phyloP scores from a whole-genome alignment of 2,888 invertebrate genomes.

The Rhyacophila evoluta region DNA sequence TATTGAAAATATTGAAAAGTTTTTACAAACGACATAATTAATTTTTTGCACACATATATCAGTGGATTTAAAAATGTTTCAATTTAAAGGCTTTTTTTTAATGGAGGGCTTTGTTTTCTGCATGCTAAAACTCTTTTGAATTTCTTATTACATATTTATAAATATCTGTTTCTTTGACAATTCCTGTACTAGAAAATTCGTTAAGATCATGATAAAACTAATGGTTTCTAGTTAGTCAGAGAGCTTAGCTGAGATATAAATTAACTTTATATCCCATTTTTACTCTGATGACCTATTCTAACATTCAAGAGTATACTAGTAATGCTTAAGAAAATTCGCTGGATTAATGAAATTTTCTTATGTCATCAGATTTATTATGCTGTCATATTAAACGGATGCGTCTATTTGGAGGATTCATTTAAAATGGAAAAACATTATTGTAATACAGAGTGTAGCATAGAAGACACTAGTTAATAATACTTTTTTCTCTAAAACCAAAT shows the following conservation, averaged over 20 bases:
- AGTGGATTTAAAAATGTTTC: too few relatives aligned
- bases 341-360: not conserved
- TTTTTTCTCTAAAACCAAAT: too few relatives aligned
- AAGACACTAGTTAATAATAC: too few relatives aligned
- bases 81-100: too few relatives aligned
- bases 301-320: not conserved
- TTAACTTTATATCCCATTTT: constrained; percentile 5
- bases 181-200: not conserved
- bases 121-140: too few relatives aligned
- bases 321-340: not conserved
- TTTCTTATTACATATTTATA: too few relatives aligned
- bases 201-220: not conserved
- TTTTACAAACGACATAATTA: too few relatives aligned
- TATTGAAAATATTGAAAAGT: too few relatives aligned
- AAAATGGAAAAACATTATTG: too few relatives aligned
- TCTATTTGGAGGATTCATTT: not conserved
- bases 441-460: too few relatives aligned
- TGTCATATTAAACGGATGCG: not conserved
- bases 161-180: not conserved
- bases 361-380: not conserved
- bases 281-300: not conserved
- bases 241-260: not conserved
- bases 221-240: not conserved
- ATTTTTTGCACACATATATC: too few relatives aligned
- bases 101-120: too few relatives aligned